A percentile compares a stretch with the other conserved stretches of the same genome.
Conservation (phyloP, 2,888 invertebrate species). For the Geotrupes spiniger region DNA sequence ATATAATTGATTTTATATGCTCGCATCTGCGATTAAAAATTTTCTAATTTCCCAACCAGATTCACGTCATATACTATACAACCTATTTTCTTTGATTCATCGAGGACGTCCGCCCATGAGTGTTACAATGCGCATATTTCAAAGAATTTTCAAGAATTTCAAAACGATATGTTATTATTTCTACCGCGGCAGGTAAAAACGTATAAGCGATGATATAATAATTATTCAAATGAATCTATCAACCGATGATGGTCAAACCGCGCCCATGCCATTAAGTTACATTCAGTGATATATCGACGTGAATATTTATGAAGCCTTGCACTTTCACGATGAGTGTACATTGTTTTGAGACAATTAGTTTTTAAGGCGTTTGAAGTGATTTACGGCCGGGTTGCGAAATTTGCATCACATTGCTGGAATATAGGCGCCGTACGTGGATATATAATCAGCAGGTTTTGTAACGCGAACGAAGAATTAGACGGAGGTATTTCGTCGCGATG, state of each 20-base stretch:
- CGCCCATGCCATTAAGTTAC: background rate
- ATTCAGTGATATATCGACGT: background rate
- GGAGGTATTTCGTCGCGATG: too few relatives aligned
- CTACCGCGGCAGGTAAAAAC: background rate
- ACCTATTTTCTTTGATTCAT: background rate
- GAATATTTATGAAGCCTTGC: slow-evolving; percentile 11
- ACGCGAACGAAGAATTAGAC: too few relatives aligned
- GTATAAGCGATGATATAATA: slow-evolving; percentile 3
- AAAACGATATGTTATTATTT: too few relatives aligned
- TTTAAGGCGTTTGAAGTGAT: background rate
- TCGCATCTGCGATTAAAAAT: too few relatives aligned
- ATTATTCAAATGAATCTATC: background rate
- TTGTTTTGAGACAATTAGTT: slow-evolving; percentile 13
- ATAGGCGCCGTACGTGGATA: too few relatives aligned
- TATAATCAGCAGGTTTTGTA: too few relatives aligned
- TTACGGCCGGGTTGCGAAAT: too few relatives aligned
- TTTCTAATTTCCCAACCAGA: too few relatives aligned
- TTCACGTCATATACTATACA: too few relatives aligned
- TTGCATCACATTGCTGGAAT: too few relatives aligned
- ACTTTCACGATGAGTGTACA: slow-evolving; percentile 15
- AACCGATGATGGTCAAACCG: background rate
- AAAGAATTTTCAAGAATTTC: too few relatives aligned
- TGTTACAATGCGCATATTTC: slow-evolving; percentile 1
- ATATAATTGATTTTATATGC: too few relatives aligned
- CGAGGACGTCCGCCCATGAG: background rate